These are phyloP conservation scores for Heterotis niloticus DNA, from an alignment of 2,113 vertebrate genomes.

Conservation along the genomic window DNA sequence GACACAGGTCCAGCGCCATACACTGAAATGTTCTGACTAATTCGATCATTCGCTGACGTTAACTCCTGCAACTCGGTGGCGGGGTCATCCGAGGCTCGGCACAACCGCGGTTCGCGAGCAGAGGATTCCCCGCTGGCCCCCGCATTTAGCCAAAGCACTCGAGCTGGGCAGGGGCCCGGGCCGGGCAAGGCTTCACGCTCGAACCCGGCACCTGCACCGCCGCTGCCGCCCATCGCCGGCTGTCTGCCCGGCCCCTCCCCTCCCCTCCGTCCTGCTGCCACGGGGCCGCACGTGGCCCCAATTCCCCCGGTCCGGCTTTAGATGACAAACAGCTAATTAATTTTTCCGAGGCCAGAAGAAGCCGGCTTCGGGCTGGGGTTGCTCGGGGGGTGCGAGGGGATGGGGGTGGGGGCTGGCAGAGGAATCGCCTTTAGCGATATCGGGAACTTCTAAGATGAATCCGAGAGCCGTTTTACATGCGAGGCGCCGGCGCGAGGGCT, in stretches of 20 bases:
- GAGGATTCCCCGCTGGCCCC: background rate
- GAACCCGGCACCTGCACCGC: slow-evolving; percentile 19
- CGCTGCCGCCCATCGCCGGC: background rate
- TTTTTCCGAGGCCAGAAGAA: slow-evolving; percentile 57
- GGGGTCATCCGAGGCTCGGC: background rate
- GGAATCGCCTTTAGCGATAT: slow-evolving; percentile 62
- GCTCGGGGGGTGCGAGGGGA: background rate
- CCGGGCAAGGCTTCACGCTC: background rate
- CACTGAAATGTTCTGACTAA: too few relatives aligned
- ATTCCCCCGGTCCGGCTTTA: slow-evolving; percentile 58
- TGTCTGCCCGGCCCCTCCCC: slow-evolving; percentile 11
- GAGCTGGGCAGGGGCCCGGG: background rate
- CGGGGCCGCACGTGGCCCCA: slow-evolving; percentile 35
- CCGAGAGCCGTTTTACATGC: slow-evolving; percentile 61
- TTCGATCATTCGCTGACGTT: background rate
- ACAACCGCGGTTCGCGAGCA: background rate
- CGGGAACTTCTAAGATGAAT: slow-evolving; percentile 66
- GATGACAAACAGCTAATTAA: slow-evolving; percentile 74
- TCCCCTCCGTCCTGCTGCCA: slow-evolving; percentile 34
- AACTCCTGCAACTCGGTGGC: too few relatives aligned
- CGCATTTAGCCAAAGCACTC: background rate
- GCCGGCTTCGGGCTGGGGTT: slow-evolving; percentile 61
- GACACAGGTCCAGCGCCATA: background rate
- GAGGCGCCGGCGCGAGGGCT: slow-evolving; percentile 66
- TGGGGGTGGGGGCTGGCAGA: background rate